Conservation (phyloP, 2,888 invertebrate species). For the Subacronicta megacephala region DNA sequence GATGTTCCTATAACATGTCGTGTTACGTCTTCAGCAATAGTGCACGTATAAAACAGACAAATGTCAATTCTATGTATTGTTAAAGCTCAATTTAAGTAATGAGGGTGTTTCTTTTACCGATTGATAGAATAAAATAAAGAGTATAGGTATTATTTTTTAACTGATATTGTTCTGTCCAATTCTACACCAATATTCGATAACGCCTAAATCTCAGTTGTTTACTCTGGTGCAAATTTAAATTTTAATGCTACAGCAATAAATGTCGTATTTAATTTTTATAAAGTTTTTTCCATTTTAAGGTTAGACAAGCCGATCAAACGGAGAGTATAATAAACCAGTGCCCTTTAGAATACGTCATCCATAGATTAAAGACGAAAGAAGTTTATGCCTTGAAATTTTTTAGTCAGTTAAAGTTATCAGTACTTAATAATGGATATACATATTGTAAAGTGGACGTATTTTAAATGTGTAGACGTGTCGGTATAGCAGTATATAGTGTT, state of each 20-base stretch:
- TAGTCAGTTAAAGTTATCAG: conserved; percentile 88
- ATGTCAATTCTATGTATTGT: conserved; percentile 86
- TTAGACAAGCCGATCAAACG: conserved; percentile 81
- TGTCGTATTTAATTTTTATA: conserved; percentile 82
- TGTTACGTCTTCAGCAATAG: conserved; percentile 78
- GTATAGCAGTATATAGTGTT: conserved; percentile 70
- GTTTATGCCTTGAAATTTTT: conserved; percentile 87
- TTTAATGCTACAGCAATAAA: conserved; percentile 84
- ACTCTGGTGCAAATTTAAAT: conserved; percentile 81
- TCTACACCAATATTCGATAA: conserved; percentile 75
- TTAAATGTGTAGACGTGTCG: conserved; percentile 76
- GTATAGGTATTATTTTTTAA: conserved; percentile 77
- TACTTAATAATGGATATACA: conserved; percentile 85
- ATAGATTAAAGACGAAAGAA: conserved; percentile 86
- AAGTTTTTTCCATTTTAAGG: conserved; percentile 80
- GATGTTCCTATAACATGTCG: conserved; percentile 87
- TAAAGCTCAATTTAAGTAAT: conserved; percentile 87
- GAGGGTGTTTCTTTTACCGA: conserved; percentile 82
- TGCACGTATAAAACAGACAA: conserved; percentile 73
- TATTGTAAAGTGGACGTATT: conserved; percentile 74
- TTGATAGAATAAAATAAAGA: conserved; percentile 71
- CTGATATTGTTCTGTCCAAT: conserved; percentile 83
- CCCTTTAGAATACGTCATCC: conserved; percentile 88
- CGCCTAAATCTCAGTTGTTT: conserved; percentile 79
- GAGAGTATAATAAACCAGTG: conserved; percentile 87